Conservation (phyloP, 2,888 invertebrate genomes). For the Celastrina argiolus region DNA sequence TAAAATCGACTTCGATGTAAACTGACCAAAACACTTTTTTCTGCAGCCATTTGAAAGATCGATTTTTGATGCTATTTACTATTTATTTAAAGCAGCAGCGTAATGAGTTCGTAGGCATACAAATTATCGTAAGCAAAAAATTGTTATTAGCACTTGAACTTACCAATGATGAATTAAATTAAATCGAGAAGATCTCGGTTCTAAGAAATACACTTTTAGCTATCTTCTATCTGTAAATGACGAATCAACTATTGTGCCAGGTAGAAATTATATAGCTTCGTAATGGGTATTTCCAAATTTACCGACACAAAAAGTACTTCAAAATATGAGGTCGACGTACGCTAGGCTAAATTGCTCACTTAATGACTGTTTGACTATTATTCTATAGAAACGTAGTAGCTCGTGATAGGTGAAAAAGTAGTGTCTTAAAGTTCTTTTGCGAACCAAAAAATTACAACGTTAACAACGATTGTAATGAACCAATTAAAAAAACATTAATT, state of each 20-base stretch:
- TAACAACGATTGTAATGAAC: no score
- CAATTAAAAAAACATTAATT: no score
- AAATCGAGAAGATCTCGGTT: not conserved
- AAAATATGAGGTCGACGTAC: slow-evolving; percentile 50
- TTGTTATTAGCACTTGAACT: no score
- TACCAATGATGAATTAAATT: not conserved
- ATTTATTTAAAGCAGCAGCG: no score
- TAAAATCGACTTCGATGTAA: no score
- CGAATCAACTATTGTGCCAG: slow-evolving; percentile 11
- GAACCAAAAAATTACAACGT: no score
- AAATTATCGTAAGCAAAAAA: no score
- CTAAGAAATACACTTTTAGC: slow-evolving; percentile 8
- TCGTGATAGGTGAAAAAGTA: not conserved
- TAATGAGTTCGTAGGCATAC: no score
- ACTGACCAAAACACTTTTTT: no score
- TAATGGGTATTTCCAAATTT: slow-evolving; percentile 55
- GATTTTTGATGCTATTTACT: no score
- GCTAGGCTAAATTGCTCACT: slow-evolving; percentile 24
- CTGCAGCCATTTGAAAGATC: no score
- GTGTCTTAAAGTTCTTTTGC: not conserved
- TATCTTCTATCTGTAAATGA: slow-evolving; percentile 6
- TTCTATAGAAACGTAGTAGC: slow-evolving; percentile 20
- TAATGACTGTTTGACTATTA: slow-evolving; percentile 27
- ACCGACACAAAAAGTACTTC: slow-evolving; percentile 48
- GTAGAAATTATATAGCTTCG: slow-evolving; percentile 37